Evolutionary conservation across 2,113 vertebrate species (phyloP).

Genomic region (Prolemur simus): DNA sequence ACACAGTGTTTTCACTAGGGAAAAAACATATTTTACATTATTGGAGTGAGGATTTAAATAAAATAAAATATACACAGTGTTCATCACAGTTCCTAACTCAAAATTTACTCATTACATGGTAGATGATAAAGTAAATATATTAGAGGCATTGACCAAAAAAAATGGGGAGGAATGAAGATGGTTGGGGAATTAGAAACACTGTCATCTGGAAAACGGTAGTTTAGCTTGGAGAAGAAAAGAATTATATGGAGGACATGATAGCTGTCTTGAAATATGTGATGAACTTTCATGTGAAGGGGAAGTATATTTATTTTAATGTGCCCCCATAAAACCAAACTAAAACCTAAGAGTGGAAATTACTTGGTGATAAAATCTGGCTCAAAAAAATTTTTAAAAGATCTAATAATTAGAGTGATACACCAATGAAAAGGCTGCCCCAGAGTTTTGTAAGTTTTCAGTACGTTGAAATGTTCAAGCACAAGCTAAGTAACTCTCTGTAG

Average conservation of each 20-base stretch:
- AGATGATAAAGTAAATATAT: constrained; percentile 1
- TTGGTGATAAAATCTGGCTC: constrained; percentile 28
- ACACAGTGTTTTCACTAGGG: not conserved
- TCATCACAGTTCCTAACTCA: not conserved
- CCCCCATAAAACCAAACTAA: constrained; percentile 59
- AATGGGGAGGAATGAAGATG: not conserved
- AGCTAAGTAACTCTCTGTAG: not conserved
- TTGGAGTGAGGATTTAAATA: not conserved
- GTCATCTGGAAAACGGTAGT: not conserved
- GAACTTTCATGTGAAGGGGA: constrained; percentile 52
- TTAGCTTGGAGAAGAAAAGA: constrained; percentile 49
- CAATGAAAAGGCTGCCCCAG: not conserved
- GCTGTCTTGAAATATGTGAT: constrained; percentile 55
- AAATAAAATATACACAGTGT: not conserved
- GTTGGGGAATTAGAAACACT: not conserved
- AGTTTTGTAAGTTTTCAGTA: constrained; percentile 5
- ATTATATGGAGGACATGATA: not conserved
- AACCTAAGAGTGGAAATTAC: constrained; percentile 60
- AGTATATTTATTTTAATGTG: constrained; percentile 71
- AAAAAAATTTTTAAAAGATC: not conserved
- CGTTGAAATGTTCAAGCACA: not conserved
- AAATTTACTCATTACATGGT: not conserved
- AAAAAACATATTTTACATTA: not conserved
- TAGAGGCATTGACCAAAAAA: not conserved
- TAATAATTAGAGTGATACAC: constrained; percentile 50